Evolutionary conservation across 2,888 invertebrate species (phyloP).

Genomic region (Masnerella sp.): DNA sequence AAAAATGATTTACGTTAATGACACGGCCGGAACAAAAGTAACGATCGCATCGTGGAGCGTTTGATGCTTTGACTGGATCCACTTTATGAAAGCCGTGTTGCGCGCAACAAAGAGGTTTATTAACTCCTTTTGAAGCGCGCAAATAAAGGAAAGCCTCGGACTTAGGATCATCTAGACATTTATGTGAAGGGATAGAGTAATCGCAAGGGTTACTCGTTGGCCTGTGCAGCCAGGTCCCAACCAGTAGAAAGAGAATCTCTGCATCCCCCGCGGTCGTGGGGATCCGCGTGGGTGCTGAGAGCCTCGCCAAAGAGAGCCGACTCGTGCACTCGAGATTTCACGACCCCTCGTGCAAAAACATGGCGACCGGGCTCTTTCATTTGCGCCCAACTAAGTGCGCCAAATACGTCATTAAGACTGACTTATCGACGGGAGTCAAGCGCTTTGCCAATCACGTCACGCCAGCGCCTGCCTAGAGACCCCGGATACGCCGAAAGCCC

Average conservation of each 20-base stretch:
- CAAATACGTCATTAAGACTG: slow-evolving; percentile 50
- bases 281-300: slow-evolving; percentile 72
- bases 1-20: slow-evolving; percentile 37
- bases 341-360: slow-evolving; percentile 72
- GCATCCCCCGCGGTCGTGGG: slow-evolving; percentile 70
- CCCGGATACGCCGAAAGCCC: no score
- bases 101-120: slow-evolving; percentile 58
- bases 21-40: slow-evolving; percentile 35
- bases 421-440: slow-evolving; percentile 43
- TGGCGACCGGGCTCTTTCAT: slow-evolving; percentile 65
- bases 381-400: slow-evolving; percentile 40
- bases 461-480: no score
- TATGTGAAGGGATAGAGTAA: slow-evolving; percentile 57
- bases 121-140: slow-evolving; percentile 57
- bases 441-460: slow-evolving; percentile 23
- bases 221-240: slow-evolving; percentile 41
- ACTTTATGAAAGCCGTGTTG: slow-evolving; percentile 50
- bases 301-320: slow-evolving; percentile 72
- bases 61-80: slow-evolving; percentile 54
- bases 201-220: slow-evolving; percentile 57
- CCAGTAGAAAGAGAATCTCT: slow-evolving; percentile 53
- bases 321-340: slow-evolving; percentile 72
- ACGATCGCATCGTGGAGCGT: slow-evolving; percentile 28
- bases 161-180: slow-evolving; percentile 58
- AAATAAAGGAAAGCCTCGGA: slow-evolving; percentile 57